These are phyloP conservation scores for Pterobdella sp. DNA, from an alignment of 2,888 invertebrate genomes.

Conservation along the genomic window DNA sequence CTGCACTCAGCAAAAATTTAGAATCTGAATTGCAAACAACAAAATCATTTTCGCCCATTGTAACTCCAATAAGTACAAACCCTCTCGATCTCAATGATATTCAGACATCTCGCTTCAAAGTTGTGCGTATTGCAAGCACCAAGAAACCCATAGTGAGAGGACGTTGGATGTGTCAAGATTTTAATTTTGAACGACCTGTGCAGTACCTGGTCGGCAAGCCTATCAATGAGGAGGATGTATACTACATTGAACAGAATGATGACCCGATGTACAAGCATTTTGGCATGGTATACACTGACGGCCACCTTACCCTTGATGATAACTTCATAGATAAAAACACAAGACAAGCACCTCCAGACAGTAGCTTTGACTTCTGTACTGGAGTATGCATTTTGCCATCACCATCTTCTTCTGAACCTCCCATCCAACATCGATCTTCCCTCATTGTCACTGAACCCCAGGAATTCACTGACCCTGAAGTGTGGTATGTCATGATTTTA, in stretches of 20 bases:
- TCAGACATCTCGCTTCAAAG: conserved; percentile 28
- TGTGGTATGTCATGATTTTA: conserved; percentile 10
- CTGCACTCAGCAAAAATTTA: background rate
- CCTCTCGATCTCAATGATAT: background rate
- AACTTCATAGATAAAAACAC: background rate
- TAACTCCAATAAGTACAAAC: background rate
- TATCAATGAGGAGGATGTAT: conserved; percentile 1
- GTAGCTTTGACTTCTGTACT: background rate
- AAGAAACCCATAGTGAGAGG: conserved; percentile 22
- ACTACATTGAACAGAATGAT: background rate
- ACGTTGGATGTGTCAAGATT: conserved; percentile 26
- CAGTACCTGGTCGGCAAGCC: conserved; percentile 18
- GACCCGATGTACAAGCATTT: conserved; percentile 9
- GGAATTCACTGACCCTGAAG: conserved; percentile 20
- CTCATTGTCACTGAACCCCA: background rate
- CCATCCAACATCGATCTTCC: background rate
- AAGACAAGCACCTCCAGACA: background rate
- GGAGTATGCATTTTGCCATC: background rate
- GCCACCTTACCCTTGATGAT: conserved; percentile 21
- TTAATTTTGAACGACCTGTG: conserved; percentile 18
- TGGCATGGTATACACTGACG: conserved; percentile 23
- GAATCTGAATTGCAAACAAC: background rate
- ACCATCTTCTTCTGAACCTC: background rate
- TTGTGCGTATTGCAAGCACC: conserved; percentile 23
- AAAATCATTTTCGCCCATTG: conserved; percentile 10